Conservation (phyloP, 2,888 invertebrate genomes). For the Lasioglossum calceatum region DNA sequence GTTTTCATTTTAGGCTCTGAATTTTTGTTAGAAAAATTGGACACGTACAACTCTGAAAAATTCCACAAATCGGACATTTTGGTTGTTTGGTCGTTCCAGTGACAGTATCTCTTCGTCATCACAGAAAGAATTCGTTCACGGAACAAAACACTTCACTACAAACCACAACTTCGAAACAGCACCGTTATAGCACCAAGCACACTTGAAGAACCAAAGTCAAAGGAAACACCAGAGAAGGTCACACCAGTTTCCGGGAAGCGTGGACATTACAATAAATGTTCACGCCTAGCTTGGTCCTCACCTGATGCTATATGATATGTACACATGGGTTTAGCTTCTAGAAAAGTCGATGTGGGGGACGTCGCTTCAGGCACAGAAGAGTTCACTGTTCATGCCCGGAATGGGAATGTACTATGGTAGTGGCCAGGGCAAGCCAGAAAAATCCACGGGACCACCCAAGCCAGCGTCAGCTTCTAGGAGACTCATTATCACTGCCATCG, state of each 20-base stretch:
- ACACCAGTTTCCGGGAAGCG: constrained; percentile 1
- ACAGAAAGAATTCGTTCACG: constrained; percentile 50
- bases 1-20: neutral
- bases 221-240: neutral
- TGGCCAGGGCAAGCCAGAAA: constrained; percentile 94
- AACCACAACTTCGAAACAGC: constrained; percentile 53
- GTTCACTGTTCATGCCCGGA: constrained; percentile 17
- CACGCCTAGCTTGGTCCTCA: constrained; percentile 21
- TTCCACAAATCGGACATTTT: neutral
- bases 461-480: constrained; percentile 95
- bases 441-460: constrained; percentile 94
- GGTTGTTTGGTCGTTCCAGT: neutral
- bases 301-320: constrained; percentile 24
- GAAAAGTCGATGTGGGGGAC: constrained; percentile 10
- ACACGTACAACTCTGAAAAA: neutral
- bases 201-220: neutral
- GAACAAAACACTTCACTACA: constrained; percentile 40
- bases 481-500: constrained; percentile 97
- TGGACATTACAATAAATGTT: constrained; percentile 7
- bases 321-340: constrained; percentile 24
- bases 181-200: constrained; percentile 78
- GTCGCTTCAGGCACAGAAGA: constrained; percentile 24
- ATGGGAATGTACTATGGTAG: constrained; percentile 86
- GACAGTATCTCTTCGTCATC: constrained; percentile 25
- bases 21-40: neutral